Conservation (phyloP, 2,113 vertebrate species). For the Ictalurus punctatus region DNA sequence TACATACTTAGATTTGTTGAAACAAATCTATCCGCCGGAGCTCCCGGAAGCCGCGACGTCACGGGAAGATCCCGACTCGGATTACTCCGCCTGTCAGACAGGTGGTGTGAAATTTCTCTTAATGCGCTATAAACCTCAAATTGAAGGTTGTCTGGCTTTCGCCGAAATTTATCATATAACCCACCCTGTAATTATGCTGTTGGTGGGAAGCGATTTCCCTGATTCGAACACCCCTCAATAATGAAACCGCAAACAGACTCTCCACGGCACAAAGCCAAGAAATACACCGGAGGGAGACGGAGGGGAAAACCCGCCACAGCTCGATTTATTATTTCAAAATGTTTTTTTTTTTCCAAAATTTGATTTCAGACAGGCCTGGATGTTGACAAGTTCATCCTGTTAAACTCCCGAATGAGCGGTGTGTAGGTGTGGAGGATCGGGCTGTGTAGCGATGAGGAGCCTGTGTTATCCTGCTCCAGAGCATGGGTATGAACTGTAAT, state of each 20-base stretch:
- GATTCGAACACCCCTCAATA: neutral
- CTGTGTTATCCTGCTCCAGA: neutral
- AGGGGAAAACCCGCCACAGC: neutral
- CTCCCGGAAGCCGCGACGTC: neutral
- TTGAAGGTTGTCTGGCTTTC: conserved; percentile 13
- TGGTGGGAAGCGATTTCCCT: neutral
- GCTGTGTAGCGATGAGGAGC: neutral
- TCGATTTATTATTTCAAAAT: neutral
- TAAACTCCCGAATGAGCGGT: conserved; percentile 24
- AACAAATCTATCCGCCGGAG: neutral
- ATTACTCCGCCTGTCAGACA: neutral
- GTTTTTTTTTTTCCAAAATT: neutral
- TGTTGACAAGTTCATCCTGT: conserved; percentile 32
- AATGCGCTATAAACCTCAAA: neutral
- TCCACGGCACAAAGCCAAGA: neutral
- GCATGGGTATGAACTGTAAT: conserved; percentile 40
- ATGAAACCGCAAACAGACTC: conserved; percentile 5
- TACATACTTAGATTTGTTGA: neutral
- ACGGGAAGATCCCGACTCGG: neutral
- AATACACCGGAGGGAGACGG: neutral
- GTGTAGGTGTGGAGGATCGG: conserved; percentile 24
- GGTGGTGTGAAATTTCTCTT: neutral
- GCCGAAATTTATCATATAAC: neutral
- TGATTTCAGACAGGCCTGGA: neutral
- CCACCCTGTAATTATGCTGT: neutral